Base-by-base conservation (phyloP, 1,140 invertebrate genomes). In the Drosophila rhopaloa region DNA sequence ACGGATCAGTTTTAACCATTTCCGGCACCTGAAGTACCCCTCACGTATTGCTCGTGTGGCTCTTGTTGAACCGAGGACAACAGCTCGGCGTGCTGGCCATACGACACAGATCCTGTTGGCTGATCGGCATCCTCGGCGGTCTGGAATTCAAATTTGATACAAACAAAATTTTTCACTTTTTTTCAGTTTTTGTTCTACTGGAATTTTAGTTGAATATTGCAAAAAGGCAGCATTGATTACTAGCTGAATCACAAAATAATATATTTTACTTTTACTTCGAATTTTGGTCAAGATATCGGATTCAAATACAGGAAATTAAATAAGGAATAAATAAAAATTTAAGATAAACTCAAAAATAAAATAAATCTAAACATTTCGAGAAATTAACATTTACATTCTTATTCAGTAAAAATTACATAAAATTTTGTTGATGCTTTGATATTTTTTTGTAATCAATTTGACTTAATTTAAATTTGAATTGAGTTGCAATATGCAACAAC, bases 31-130 rank as follows among this genome's bases (percentile, higher is more conserved):
- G 8, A 27, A 14, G 16, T 14, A 19, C 13, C 35, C 16, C 43
- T 50, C 43, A 84, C 81, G 73, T 85, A n/a, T 37, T 19, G 48
- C 37, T 57, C 14, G 50, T 47, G 1, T 51, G 24, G 29, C 70
- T 80, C 8, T 40, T 61, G 24, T 29, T 47, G 7, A 58, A 44
- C 19, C 47, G 54, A 37, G 27, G 14, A 7, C 38, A 35, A 11
- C 27, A 38, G 29, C 29, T 47, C 2, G 43, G 27, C 11, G 14
- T 37, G 38, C 38, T 48, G 14, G 16, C 29, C 14, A 24, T 9
- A 14, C 16, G 44, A 40, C 4, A 11, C 16, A 32, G 14, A 10
- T 53, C 47, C 1, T 37, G 27, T 46, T 35, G 43, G 19, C 57
- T 67, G 9, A 43, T 11, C 13, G 61, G 7, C 61, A 68, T 68